These are phyloP conservation scores for Coptotermes formosanus DNA, from an alignment of 1,140 invertebrate species.

Conservation along the genomic window DNA sequence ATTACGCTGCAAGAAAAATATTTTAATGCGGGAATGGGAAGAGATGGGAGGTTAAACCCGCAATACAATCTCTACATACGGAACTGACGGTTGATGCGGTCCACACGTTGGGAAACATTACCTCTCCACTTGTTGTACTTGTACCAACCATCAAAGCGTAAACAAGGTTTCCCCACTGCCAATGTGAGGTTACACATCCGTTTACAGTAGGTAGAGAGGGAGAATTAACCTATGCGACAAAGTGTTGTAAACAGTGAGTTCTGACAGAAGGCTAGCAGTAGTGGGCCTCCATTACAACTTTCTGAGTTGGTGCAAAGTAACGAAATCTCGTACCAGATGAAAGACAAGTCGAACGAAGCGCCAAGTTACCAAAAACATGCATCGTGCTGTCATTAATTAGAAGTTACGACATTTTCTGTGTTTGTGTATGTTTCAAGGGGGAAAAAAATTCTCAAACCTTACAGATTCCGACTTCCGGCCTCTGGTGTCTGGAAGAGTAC, in stretches of 20 bases:
- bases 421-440: neutral
- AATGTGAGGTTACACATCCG: neutral
- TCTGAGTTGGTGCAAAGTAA: neutral
- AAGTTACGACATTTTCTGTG: slow-evolving; percentile 18
- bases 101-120: neutral
- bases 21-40: too few relatives aligned
- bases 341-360: neutral
- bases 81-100: neutral
- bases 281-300: neutral
- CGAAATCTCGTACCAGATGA: neutral
- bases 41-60: too few relatives aligned
- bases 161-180: slow-evolving; percentile 9
- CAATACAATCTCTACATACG: too few relatives aligned
- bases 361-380: slow-evolving; percentile 6
- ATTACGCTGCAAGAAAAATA: too few relatives aligned
- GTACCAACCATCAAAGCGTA: neutral
- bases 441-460: neutral
- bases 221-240: slow-evolving; percentile 18
- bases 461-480: neutral
- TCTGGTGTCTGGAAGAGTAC: neutral
- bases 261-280: slow-evolving; percentile 12
- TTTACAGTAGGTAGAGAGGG: neutral
- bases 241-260: neutral
- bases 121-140: neutral
- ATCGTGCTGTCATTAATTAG: slow-evolving; percentile 8